Conservation (phyloP, 2,113 vertebrate genomes). For the Ctenomys sociabilis region DNA sequence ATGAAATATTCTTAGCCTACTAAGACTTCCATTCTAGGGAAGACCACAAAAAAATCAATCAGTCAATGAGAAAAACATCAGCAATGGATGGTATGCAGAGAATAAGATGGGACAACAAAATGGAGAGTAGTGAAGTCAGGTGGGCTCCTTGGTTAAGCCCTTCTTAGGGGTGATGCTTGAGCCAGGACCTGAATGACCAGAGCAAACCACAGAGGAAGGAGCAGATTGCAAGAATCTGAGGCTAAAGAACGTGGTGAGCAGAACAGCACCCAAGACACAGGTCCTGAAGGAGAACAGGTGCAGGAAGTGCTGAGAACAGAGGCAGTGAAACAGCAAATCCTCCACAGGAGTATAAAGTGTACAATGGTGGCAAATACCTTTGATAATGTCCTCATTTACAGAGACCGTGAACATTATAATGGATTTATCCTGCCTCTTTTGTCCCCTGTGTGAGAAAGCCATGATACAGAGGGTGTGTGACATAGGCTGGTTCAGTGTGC, state of each 20-base stretch:
- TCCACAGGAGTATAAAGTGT: background rate
- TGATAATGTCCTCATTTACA: slow-evolving; percentile 54
- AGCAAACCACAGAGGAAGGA: background rate
- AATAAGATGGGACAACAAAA: background rate
- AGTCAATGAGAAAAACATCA: slow-evolving; percentile 23
- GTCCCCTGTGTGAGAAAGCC: background rate
- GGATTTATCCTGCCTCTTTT: background rate
- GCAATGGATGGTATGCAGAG: background rate
- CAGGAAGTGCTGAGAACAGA: background rate
- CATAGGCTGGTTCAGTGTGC: background rate
- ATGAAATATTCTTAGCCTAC: background rate
- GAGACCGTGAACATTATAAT: background rate
- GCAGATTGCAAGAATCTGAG: background rate
- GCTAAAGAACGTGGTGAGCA: background rate
- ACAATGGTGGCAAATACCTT: background rate
- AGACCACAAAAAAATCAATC: background rate
- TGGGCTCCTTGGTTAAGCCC: background rate
- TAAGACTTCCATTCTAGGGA: background rate
- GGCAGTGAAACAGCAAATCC: slow-evolving; percentile 11
- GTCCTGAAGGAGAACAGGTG: background rate
- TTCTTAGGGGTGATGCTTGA: background rate
- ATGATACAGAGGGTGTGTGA: background rate
- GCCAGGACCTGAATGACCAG: background rate
- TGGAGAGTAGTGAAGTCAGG: background rate
- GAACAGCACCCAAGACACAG: background rate